Base-by-base conservation (phyloP, 2,113 vertebrate genomes). In the Antidorcas marsupialis region DNA sequence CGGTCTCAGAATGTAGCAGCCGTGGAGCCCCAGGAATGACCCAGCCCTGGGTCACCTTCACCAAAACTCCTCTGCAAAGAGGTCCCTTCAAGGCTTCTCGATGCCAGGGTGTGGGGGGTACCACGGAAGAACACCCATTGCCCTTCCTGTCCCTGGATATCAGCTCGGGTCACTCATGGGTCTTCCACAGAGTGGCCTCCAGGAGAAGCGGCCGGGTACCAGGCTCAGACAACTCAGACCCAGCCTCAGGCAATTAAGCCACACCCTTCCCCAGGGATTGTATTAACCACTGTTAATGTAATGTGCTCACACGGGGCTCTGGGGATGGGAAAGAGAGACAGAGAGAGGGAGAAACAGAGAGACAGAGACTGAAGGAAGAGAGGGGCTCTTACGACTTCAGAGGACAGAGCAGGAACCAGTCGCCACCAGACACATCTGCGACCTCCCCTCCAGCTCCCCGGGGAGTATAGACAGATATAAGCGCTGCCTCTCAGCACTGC, bases 1-100 rank as follows among this genome's bases (percentile, higher is more conserved):
- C 43, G 0, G 7, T 6, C 7, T 25, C 23, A 52, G 59, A 53
- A 71, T n/a, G 64, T 6, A 15, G 13, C 7, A 2, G 27, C 25
- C 7, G 0, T 30, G 0, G 71, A 55, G 13, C 19, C 27, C 0
- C 39, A 33, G 57, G 13, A 67, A 11, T 3, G 30, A 91, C 55
- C 14, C 21, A 0, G 11, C 16, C 64, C 4, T 0, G 36, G 23
- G 25, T 13, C 33, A 33, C 13, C 9, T 15, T 17, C 10, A 1
- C 33, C 6, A 16, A 59, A 28, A 47, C 27, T 14, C 27, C 57
- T 23, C 59, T 9, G 19, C 57, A 28, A 50, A 71, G 94, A 81
- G 23, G 12, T 57, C 36, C 5, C 25, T 39, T 16, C 8, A 2
- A 30, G 19, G 67, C 13, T 1, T 21, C 30, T n/a, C 0, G 0